Evolutionary conservation across 2,797 vertebrate genomes (phyloP).

Genomic region (Gallinago nigripennis): DNA sequence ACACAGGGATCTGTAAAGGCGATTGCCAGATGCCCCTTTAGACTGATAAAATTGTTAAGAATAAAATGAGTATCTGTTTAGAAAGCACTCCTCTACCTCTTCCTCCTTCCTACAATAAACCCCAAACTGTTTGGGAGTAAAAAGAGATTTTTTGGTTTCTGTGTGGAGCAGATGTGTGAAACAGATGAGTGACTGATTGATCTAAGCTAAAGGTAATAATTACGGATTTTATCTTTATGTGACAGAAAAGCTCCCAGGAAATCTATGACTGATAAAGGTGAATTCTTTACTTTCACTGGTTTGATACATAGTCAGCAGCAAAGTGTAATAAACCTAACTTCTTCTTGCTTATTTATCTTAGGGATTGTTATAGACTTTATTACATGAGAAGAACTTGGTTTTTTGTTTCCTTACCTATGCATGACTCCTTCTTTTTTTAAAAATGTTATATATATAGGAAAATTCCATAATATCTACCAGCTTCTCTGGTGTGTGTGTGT

Average conservation of each 20-base stretch:
- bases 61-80: not conserved
- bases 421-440: not conserved
- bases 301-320: not conserved
- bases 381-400: not conserved
- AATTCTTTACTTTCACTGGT: not conserved
- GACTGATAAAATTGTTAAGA: not conserved
- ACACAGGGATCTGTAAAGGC: not conserved
- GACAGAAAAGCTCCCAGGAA: not conserved
- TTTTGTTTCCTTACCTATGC: not conserved
- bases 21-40: not conserved
- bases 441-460: not conserved
- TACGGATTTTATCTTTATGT: not conserved
- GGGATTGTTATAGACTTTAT: not conserved
- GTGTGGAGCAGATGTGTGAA: not conserved
- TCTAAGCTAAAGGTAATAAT: slow-evolving; percentile 14
- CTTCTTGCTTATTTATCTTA: not conserved
- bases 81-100: not conserved
- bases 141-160: not conserved
- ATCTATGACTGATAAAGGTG: not conserved
- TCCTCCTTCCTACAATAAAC: not conserved
- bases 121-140: not conserved
- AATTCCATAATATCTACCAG: not conserved
- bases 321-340: not conserved
- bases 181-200: not conserved
- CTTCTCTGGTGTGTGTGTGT: not conserved